A percentile compares a stretch with the other conserved stretches of the same genome.
These are phyloP conservation scores for Pheosia gnoma DNA, from an alignment of 2,888 invertebrate genomes.

Conservation along the genomic window DNA sequence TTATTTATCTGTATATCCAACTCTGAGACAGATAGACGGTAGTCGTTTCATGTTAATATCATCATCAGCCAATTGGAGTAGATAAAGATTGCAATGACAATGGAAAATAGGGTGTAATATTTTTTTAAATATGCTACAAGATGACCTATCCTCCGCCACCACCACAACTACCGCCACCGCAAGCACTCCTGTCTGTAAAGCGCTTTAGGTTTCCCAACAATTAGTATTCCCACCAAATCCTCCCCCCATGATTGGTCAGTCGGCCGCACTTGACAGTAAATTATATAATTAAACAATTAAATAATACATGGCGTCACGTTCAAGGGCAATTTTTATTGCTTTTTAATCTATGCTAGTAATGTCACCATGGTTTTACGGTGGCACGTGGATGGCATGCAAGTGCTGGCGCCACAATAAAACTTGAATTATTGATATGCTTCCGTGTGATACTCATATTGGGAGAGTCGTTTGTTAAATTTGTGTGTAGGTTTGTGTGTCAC, in stretches of 20 bases:
- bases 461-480: background rate
- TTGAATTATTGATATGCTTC: slow-evolving; percentile 2
- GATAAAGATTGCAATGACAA: too few relatives aligned
- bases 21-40: too few relatives aligned
- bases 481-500: background rate
- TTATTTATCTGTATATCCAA: too few relatives aligned
- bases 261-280: slow-evolving; percentile 22
- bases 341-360: slow-evolving; percentile 61
- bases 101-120: too few relatives aligned
- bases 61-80: too few relatives aligned
- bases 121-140: too few relatives aligned
- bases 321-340: slow-evolving; percentile 65
- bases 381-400: slow-evolving; percentile 29
- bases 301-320: slow-evolving; percentile 18
- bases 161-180: too few relatives aligned
- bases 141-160: too few relatives aligned
- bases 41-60: too few relatives aligned
- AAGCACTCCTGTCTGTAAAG: too few relatives aligned
- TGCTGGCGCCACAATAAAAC: slow-evolving; percentile 27
- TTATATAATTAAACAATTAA: slow-evolving; percentile 28
- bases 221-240: slow-evolving; percentile 22
- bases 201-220: background rate
- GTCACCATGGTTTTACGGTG: slow-evolving; percentile 39
- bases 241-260: slow-evolving; percentile 23
- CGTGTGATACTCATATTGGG: background rate